Base-by-base conservation (phyloP, 2,113 vertebrate genomes). In the Himantopus leucocephalus region DNA sequence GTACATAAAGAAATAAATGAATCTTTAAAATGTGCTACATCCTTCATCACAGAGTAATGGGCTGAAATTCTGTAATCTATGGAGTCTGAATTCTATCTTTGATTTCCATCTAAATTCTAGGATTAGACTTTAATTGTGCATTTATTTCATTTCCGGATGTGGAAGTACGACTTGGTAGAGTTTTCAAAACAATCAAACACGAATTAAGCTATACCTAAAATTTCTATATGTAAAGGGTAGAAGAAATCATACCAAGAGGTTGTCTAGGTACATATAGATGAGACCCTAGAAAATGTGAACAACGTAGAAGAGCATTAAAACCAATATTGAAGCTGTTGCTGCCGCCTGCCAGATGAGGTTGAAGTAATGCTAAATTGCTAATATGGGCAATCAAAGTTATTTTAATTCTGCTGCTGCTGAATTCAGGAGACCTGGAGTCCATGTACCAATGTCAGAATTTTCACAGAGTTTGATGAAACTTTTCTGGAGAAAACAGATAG, bases 1-100 rank as follows among this genome's bases (percentile, higher is more conserved):
- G 72, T 88, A 80, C 48, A 41, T 48, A 72, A 73, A 73, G 45
- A 94, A 94, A 78, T 78, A 96, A 91, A 92, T 84, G 68, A 87
- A 95, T 60, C 52, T 75, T 96, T 75, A 97, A 94, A 92, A 56
- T 63, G 21, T 74, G 59, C 23, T 80, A 55, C 60, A 78, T 86
- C 29, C 23, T 77, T 91, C 89, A 89, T 92, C 80, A 86, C 23
- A 91, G 52, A 71, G 39, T 63, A 91, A 85, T 75, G 64, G 37
- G 34, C 27, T 85, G 56, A 92, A 87, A 85, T 94, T 84, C 47
- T 85, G 15, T 76, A 83, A 93, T 66, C 67, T 81, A 34, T 73
- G 29, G 47, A 70, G 45, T 76, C 43, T 85, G 71, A 92, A 88
- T 97, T 75, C 56, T 92, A 47, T 48, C 63, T 92, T 74, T 71